Conservation (phyloP, 2,888 invertebrate species). For the Desoria tigrina region DNA sequence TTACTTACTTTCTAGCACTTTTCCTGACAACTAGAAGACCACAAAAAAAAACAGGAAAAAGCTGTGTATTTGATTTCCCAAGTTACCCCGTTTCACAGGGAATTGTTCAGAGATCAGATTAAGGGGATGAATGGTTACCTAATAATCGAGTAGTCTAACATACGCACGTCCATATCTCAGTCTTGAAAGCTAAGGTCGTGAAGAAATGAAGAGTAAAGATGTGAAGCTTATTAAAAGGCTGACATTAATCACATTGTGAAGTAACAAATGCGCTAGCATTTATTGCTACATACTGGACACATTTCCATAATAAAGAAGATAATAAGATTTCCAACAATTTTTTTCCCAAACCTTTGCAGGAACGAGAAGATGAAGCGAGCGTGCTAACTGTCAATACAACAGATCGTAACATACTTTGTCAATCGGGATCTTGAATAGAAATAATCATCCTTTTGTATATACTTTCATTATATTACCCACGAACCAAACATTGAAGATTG, state of each 20-base stretch:
- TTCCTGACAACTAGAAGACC: no score
- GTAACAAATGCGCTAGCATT: constrained; percentile 10
- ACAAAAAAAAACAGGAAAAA: no score
- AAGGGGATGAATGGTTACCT: no score
- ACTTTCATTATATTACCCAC: neutral
- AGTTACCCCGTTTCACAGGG: no score
- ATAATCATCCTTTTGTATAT: constrained; percentile 13
- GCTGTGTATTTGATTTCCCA: no score
- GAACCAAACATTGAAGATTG: no score
- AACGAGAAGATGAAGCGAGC: neutral
- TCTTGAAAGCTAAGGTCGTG: no score
- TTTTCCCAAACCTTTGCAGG: neutral
- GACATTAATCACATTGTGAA: constrained; percentile 2
- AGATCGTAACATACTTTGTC: constrained; percentile 15
- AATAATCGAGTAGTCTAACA: no score
- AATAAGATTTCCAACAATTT: constrained; percentile 3
- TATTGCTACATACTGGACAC: constrained; percentile 7
- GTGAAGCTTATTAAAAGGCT: neutral
- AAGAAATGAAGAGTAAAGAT: no score
- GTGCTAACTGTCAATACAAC: constrained; percentile 11
- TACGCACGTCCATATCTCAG: no score
- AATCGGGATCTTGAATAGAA: constrained; percentile 7
- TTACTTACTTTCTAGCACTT: no score
- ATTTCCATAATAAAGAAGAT: constrained; percentile 10
- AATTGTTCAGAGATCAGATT: no score